Base-by-base conservation (phyloP, 2,797 vertebrate genomes). In the Phataginus tricuspis region DNA sequence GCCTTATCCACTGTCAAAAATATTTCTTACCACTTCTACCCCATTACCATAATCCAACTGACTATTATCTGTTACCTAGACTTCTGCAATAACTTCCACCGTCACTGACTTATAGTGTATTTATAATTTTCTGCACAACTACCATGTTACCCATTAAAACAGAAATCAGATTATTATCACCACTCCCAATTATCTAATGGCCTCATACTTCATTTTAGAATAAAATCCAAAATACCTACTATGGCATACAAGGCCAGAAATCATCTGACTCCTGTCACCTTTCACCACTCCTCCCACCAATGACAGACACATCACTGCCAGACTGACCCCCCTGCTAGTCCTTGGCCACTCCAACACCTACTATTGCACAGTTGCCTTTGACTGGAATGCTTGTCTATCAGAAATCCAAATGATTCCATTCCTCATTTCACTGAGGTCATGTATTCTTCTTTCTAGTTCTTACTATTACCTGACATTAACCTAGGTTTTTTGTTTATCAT, bases 161-260 rank as follows among this genome's bases (percentile, higher is more conserved):
- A 78, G 49, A 88, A 95, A 53, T 75, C 45, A 90, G 25, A 80
- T 90, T 77, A 75, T 79, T 15, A 45, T 16, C 14, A 64, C 13
- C 16, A 69, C 29, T 34, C 14, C 39, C 15, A 34, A 75, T 66
- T 34, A 71, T 85, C 68, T 64, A 61, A 86, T 68, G 57, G 49
- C 23, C 71, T 87, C 27, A 14, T 9, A 77, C 63, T 85, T 96
- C 83, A 72, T 69, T 84, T 72, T 66, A 96, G 63, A 90, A 87
- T 86, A 69, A 93, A 93, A 91, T 39, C 11, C 21, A 78, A 71
- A 45, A 14, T 57, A 95, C 34, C 87, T 86, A 63, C 14, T 37
- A 25, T 88, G 61, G 7, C 19, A 82, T 66, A 71, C 4, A 66
- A 79, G 39, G 25, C 59, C 7, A 92, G 68, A 96, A 94, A 79